Conservation (phyloP, 2,888 invertebrate species). For the Pseudoips prasinana region DNA sequence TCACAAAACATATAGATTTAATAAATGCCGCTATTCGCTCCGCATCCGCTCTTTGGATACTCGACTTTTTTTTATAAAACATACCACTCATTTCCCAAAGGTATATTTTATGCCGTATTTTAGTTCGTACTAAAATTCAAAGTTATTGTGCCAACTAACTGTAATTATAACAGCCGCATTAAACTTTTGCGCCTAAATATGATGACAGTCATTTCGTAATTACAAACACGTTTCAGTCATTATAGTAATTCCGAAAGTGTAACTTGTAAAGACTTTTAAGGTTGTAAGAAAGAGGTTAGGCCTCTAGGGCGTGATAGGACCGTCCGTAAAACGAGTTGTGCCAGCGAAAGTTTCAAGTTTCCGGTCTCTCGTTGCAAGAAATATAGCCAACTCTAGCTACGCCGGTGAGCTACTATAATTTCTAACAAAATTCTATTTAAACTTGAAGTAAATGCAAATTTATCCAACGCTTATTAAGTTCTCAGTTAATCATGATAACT, state of each 20-base stretch:
- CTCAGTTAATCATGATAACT: background rate
- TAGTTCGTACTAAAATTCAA: too few species aligned
- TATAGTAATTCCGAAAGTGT: conserved; percentile 23
- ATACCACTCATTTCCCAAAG: too few species aligned
- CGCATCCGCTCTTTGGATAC: too few species aligned
- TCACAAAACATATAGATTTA: too few species aligned
- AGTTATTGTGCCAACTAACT: too few species aligned
- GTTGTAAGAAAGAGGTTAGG: conserved; percentile 52
- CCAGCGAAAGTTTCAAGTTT: conserved; percentile 54
- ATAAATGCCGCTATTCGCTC: too few species aligned
- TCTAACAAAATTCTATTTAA: conserved; percentile 21
- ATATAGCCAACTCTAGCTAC: conserved; percentile 44
- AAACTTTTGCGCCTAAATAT: too few species aligned
- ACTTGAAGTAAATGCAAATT: conserved; percentile 22
- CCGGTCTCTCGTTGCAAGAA: conserved; percentile 51
- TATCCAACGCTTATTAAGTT: conserved; percentile 19
- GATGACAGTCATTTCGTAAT: conserved; percentile 9
- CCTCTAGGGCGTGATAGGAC: conserved; percentile 60
- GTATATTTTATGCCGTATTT: too few species aligned
- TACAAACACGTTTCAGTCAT: conserved; percentile 15
- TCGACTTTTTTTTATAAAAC: too few species aligned
- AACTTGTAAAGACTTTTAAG: conserved; percentile 34
- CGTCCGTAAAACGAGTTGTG: conserved; percentile 57
- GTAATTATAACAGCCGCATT: too few species aligned
- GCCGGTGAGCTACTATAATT: conserved; percentile 41